Evolutionary conservation across 2,888 invertebrate genomes (phyloP).

Genomic region (Zele albiditarsus): DNA sequence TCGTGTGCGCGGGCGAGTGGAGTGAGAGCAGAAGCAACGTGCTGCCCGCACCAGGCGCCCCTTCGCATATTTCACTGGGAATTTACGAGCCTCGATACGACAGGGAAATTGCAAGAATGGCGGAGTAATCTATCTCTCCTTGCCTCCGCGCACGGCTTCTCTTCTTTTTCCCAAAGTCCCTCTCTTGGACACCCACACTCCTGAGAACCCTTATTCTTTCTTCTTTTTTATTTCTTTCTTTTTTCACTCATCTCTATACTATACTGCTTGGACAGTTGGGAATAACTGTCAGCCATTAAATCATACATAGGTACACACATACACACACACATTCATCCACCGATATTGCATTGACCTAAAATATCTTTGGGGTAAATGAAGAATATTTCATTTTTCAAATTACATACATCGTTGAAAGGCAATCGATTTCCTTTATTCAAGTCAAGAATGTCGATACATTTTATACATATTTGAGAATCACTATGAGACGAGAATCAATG

Average conservation of each 20-base stretch:
- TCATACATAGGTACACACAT: constrained; percentile 36
- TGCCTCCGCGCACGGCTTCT: constrained; percentile 64
- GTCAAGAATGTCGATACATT: no score
- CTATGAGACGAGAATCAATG: no score
- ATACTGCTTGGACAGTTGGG: constrained; percentile 44
- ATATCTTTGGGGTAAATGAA: constrained; percentile 11
- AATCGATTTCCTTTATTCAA: no score
- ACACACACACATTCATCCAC: constrained; percentile 16
- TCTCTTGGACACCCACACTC: constrained; percentile 52
- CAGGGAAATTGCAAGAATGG: constrained; percentile 95
- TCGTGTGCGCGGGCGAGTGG: constrained; percentile 39
- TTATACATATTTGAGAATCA: no score
- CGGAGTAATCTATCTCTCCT: constrained; percentile 88
- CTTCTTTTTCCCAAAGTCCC: constrained; percentile 62
- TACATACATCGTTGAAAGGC: no score
- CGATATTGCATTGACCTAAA: neutral
- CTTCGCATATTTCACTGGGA: constrained; percentile 86
- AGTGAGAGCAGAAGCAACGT: constrained; percentile 67
- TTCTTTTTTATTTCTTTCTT: constrained; percentile 45
- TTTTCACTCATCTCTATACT: constrained; percentile 36
- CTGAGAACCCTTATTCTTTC: constrained; percentile 49
- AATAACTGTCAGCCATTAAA: constrained; percentile 23
- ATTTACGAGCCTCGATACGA: constrained; percentile 93
- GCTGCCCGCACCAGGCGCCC: constrained; percentile 73
- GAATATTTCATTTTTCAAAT: no score